These are phyloP conservation scores for Chromoteleia sp. DNA, from an alignment of 2,888 invertebrate species.

Conservation along the genomic window DNA sequence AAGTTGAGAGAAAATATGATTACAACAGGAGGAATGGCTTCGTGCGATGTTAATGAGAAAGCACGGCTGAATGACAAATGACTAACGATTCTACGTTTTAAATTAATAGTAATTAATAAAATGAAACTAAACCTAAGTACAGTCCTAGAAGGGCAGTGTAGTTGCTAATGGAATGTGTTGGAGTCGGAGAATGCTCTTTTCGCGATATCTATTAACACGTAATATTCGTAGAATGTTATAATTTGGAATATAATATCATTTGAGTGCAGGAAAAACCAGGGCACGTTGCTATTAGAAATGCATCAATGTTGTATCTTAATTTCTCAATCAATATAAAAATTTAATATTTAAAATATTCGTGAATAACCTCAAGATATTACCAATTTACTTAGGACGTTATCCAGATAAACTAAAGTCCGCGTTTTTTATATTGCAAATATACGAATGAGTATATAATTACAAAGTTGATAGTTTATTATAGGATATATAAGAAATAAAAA, in stretches of 20 bases:
- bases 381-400: too few relatives aligned
- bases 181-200: constrained; percentile 3
- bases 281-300: too few relatives aligned
- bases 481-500: too few relatives aligned
- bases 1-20: neutral
- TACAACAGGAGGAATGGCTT: constrained; percentile 1
- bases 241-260: neutral
- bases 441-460: too few relatives aligned
- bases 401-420: too few relatives aligned
- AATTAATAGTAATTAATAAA: constrained; percentile 13
- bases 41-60: constrained; percentile 9
- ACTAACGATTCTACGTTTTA: constrained; percentile 16
- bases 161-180: constrained; percentile 42
- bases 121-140: constrained; percentile 17
- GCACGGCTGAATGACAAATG: constrained; percentile 16
- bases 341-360: too few relatives aligned
- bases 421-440: too few relatives aligned
- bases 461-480: too few relatives aligned
- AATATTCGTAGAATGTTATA: constrained; percentile 2
- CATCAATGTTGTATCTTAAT: too few relatives aligned
- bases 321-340: too few relatives aligned
- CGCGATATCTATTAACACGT: neutral
- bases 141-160: constrained; percentile 49
- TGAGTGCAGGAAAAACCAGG: too few relatives aligned
- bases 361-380: too few relatives aligned